A percentile compares a stretch with the other conserved stretches of the same genome.
Evolutionary conservation across 2,113 vertebrate species (phyloP).

Genomic region (Pelecanoides urinatrix): DNA sequence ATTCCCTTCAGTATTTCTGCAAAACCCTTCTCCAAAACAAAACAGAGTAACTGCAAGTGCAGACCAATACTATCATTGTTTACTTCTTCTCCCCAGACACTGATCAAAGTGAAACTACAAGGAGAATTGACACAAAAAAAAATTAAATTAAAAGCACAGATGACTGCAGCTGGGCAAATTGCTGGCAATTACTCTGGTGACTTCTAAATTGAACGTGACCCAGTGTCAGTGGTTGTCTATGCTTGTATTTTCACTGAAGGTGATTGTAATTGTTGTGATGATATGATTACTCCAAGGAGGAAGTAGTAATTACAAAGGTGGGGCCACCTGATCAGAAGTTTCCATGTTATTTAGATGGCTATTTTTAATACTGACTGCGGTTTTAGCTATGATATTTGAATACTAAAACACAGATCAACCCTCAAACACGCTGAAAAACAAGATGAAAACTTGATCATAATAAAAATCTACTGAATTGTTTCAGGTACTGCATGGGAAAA

Average conservation of each 20-base stretch:
- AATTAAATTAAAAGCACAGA: neutral
- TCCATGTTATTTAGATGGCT: neutral
- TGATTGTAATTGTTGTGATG: neutral
- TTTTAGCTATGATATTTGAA: neutral
- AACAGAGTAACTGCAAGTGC: neutral
- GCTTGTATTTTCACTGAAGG: neutral
- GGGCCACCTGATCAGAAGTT: neutral
- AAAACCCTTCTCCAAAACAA: neutral
- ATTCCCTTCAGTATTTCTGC: neutral
- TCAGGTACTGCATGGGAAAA: neutral
- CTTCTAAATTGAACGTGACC: conserved; percentile 26
- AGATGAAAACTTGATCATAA: neutral
- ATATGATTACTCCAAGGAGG: neutral
- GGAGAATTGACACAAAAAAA: neutral
- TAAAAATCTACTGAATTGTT: neutral
- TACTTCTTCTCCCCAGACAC: neutral
- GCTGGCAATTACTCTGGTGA: conserved; percentile 7
- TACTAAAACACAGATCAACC: neutral
- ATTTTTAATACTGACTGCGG: neutral
- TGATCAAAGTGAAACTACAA: conserved; percentile 34
- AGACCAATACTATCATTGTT: neutral
- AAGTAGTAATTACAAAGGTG: neutral
- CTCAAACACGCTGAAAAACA: neutral
- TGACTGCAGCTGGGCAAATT: conserved; percentile 36
- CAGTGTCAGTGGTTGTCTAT: neutral